phyloP scores from a whole-genome alignment of 2,113 vertebrate genomes.

The Abramis brama region DNA sequence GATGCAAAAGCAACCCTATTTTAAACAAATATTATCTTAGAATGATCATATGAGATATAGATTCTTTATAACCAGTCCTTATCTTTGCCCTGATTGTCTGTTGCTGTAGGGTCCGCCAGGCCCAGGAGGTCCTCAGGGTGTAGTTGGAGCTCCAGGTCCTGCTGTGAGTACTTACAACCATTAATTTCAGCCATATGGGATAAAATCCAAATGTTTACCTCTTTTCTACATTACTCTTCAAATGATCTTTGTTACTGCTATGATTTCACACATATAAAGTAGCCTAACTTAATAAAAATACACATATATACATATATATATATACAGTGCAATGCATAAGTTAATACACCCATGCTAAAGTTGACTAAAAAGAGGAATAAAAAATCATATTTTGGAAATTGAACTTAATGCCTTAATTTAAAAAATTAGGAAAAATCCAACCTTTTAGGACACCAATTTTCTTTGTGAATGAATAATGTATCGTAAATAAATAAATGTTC shows the following conservation, averaged over 20 bases:
- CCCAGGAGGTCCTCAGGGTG: conserved; percentile 90
- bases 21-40: not conserved
- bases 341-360: too few relatives aligned
- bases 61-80: not conserved
- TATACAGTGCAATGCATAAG: too few relatives aligned
- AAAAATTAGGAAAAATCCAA: too few relatives aligned
- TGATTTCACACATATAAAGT: not conserved
- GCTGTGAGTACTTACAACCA: conserved; percentile 83
- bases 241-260: not conserved
- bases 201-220: not conserved
- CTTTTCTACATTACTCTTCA: not conserved
- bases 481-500: too few relatives aligned
- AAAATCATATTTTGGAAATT: too few relatives aligned
- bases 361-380: too few relatives aligned
- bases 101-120: conserved; percentile 87
- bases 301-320: too few relatives aligned
- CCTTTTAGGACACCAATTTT: too few relatives aligned
- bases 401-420: too few relatives aligned
- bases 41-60: not conserved
- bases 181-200: not conserved
- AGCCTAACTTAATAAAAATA: too few relatives aligned
- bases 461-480: too few relatives aligned
- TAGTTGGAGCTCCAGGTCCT: conserved; percentile 92
- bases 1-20: too few relatives aligned
- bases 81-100: conserved; percentile 46